These are phyloP conservation scores for Resseliella maxima DNA, from an alignment of 2,888 invertebrate species.

Conservation along the genomic window DNA sequence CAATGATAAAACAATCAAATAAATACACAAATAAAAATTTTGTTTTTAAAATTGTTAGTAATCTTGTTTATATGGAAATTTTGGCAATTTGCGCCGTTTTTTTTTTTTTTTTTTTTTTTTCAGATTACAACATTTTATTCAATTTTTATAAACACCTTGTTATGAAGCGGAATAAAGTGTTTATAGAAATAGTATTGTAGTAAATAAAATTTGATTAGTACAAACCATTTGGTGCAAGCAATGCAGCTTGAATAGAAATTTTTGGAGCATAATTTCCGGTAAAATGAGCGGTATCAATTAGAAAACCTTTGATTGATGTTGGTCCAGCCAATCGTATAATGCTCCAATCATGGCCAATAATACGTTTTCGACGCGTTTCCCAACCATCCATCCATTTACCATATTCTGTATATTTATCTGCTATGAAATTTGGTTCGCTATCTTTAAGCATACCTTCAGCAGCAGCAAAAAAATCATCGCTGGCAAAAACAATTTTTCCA, in stretches of 20 bases:
- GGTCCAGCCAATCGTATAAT: slow-evolving; percentile 71
- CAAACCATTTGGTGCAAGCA: slow-evolving; percentile 69
- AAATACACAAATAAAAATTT: too few species aligned
- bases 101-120: background rate
- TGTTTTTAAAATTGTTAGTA: background rate
- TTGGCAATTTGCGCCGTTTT: background rate
- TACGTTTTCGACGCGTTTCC: slow-evolving; percentile 74
- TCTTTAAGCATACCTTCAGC: slow-evolving; percentile 73
- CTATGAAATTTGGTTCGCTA: slow-evolving; percentile 70
- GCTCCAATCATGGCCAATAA: slow-evolving; percentile 74
- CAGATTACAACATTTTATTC: background rate
- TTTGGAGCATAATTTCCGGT: slow-evolving; percentile 75
- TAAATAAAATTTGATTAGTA: slow-evolving; percentile 56
- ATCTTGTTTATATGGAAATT: too few species aligned
- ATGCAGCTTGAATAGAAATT: slow-evolving; percentile 73
- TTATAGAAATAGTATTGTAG: slow-evolving; percentile 53
- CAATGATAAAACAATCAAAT: background rate
- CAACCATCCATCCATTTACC: slow-evolving; percentile 80
- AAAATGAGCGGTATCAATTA: slow-evolving; percentile 74
- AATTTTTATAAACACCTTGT: too few species aligned
- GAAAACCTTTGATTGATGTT: slow-evolving; percentile 70
- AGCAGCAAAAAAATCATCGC: slow-evolving; percentile 74
- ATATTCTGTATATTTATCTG: slow-evolving; percentile 71
- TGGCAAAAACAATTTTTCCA: slow-evolving; percentile 72
- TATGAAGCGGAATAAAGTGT: too few species aligned